Base-by-base conservation (phyloP, 2,888 invertebrate species). In the Aspidapion aeneum region DNA sequence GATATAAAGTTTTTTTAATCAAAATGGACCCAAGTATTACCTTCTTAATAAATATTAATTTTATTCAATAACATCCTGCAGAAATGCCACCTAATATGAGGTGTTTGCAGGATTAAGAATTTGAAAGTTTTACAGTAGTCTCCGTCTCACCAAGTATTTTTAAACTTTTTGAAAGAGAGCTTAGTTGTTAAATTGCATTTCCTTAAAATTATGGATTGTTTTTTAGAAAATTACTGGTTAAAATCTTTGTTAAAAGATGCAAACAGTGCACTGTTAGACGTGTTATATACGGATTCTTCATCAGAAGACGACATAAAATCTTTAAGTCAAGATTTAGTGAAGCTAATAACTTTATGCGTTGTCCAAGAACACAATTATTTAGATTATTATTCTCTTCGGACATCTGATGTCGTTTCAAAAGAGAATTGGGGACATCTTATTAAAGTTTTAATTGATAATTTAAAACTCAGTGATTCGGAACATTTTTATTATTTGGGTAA, bases 401-500 rank as follows among this genome's bases (percentile, higher is more conserved):
- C 56, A 12, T 62, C 66, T 62, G 61, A 61, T 69, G 19, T 63
- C 51, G 58, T 48, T 22, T 58, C 63, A n/a, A 55, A 55, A 18
- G 60, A 67, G 61, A 63, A 68, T 21, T 84, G 84, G 84, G 75
- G 76, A 2, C 75, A 75, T 66, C 75, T 85, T 50, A 79, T 84
- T 19, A 78, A 80, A 65, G 76, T 80, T 5, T 78, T 84, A 21
- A 77, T 82, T 7, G 79, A 82, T 9, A 82, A 82, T 74, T 75
- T 85, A 35, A 81, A 80, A 68, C 81, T 81, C 55, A 82, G 79
- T 59, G 82, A 84, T 69, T 78, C 81, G 9, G 82, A 83, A 71
- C 82, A 84, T 72, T 84, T 84, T 74, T 85, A 84, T 68, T 85
- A 85, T 74, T 75, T 85, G 64, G 83, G 84, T 84, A 74, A 74